Evolutionary conservation across 2,113 vertebrate species (phyloP).

Genomic region (Ariopsis seemanni): DNA sequence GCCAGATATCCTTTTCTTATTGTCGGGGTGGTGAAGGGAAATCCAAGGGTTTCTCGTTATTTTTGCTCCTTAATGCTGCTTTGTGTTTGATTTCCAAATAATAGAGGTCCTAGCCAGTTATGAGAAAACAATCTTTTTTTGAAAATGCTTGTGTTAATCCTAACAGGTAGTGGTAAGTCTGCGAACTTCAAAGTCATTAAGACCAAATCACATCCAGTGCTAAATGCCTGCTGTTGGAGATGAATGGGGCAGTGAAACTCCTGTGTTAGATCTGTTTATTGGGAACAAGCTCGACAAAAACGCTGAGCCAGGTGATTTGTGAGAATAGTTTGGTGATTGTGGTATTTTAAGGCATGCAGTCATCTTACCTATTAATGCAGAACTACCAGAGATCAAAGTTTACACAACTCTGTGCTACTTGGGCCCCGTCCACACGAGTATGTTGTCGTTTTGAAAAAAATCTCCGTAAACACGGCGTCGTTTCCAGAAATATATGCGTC

Average conservation of each 20-base stretch:
- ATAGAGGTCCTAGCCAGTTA: background rate
- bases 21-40: background rate
- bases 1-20: slow-evolving; percentile 92
- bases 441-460: too few relatives aligned
- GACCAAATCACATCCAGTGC: background rate
- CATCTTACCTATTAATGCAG: background rate
- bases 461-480: too few relatives aligned
- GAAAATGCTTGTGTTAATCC: background rate
- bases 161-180: background rate
- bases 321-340: background rate
- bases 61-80: background rate
- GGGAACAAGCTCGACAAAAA: background rate
- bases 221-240: background rate
- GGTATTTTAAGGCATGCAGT: background rate
- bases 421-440: too few relatives aligned
- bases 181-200: background rate
- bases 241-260: background rate
- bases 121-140: background rate
- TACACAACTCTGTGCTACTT: background rate
- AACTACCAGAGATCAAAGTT: background rate
- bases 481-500: too few relatives aligned
- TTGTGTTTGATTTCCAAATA: background rate
- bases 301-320: background rate
- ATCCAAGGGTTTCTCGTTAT: background rate
- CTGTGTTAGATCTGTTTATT: background rate